Base-by-base conservation (phyloP, 2,888 invertebrate species). In the Choreutis nemorana region DNA sequence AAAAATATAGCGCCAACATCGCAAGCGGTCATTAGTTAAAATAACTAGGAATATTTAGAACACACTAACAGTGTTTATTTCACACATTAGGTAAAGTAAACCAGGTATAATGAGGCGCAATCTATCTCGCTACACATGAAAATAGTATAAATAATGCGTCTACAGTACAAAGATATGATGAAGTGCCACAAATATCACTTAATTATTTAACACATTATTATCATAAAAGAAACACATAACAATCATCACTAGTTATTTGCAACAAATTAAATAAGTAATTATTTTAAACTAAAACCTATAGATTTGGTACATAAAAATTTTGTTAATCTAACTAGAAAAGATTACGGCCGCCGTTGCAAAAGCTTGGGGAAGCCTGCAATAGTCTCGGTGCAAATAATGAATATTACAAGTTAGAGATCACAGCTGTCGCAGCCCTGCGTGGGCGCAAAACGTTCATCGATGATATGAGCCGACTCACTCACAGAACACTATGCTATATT, bases 271-370 rank as follows among this genome's bases (percentile, higher is more conserved):
- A 54, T 62, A 40, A 48, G 53, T 53, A 31, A 31, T 31, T 51
- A 61, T 65, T 59, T 66, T 57, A 56, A 63, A 63, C 72, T 75
- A 73, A 60, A 63, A 61, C 55, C 75, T 75, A 75, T 56, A 62
- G 62, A 66, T 78, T 78, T 78, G 77, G 77, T 78, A 73, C 73
- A 75, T 71, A 67, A 70, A 56, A 70, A 71, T 73, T 75, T 71
- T 57, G 65, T 70, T 70, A 72, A 53, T 60, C 66, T 73, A 72
- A 71, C 72, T 75, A 77, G 59, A 70, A 68, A 70, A 61, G 57
- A 55, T 48, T 49, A 47, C 58, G 57, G 60, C 61, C 44, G 39
- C 38, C 45, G 55, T 60, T 59, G 59, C 45, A 38, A 47, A 54
- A 34, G 30, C 31, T 28, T 30, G 26, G 22, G 4, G 23, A 23